phyloP scores from a whole-genome alignment of 2,888 invertebrate genomes.

The Melieria picta region DNA sequence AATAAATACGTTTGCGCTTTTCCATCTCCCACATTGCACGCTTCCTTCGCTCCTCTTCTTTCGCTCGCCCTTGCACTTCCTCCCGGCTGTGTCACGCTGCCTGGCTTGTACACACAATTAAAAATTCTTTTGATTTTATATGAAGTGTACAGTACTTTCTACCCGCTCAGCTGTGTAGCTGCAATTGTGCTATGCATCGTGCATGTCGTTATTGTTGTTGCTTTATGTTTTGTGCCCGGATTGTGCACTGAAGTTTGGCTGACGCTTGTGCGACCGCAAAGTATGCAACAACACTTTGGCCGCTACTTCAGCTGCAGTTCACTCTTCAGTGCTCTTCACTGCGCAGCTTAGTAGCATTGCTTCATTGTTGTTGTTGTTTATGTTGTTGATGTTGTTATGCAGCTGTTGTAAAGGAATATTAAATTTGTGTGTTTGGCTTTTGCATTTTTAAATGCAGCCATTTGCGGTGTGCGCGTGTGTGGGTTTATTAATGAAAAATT shows the following conservation, averaged over 20 bases:
- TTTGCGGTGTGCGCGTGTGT: too few relatives aligned
- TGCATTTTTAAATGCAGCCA: too few relatives aligned
- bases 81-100: background rate
- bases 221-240: too few relatives aligned
- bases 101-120: slow-evolving; percentile 20
- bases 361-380: too few relatives aligned
- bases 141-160: slow-evolving; percentile 27
- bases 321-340: background rate
- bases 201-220: too few relatives aligned
- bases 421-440: too few relatives aligned
- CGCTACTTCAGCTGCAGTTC: slow-evolving; percentile 18
- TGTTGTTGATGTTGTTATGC: too few relatives aligned
- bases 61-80: background rate
- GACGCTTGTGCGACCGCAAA: slow-evolving; percentile 36
- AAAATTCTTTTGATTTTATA: slow-evolving; percentile 30
- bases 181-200: background rate
- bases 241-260: too few relatives aligned
- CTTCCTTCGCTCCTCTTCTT: slow-evolving; percentile 2
- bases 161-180: slow-evolving; percentile 1
- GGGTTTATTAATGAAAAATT: too few relatives aligned
- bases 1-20: slow-evolving; percentile 6
- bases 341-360: too few relatives aligned
- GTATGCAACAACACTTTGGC: slow-evolving; percentile 42
- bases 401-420: too few relatives aligned
- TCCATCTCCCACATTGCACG: slow-evolving; percentile 2